Evolutionary conservation across 2,113 vertebrate genomes (phyloP).

Genomic region (Amazona guildingii): DNA sequence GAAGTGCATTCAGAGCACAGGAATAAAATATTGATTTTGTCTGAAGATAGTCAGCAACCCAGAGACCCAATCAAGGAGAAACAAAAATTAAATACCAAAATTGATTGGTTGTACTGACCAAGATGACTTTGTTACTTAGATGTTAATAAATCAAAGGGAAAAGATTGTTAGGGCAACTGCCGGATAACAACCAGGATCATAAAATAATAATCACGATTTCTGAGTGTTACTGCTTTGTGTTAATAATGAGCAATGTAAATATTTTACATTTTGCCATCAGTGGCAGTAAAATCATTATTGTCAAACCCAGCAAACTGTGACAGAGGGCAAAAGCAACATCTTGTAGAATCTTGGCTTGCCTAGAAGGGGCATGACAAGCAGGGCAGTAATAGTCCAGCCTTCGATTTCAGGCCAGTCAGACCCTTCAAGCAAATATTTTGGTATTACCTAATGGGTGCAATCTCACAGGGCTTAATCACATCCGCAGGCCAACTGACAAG

Average conservation of each 20-base stretch:
- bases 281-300: not conserved
- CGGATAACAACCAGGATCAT: conserved; percentile 45
- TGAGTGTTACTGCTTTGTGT: conserved; percentile 32
- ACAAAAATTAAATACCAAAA: conserved; percentile 89
- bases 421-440: not conserved
- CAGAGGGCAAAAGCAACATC: not conserved
- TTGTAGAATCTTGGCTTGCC: not conserved
- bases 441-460: not conserved
- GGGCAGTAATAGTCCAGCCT: not conserved
- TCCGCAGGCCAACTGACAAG: not conserved
- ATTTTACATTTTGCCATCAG: conserved; percentile 1
- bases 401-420: not conserved
- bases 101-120: conserved; percentile 86
- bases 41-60: conserved; percentile 76
- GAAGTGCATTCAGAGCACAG: conserved; percentile 76
- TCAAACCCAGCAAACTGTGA: not conserved
- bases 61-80: conserved; percentile 82
- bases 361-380: not conserved
- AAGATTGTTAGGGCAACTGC: conserved; percentile 63
- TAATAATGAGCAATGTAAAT: conserved; percentile 28
- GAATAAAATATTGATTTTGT: conserved; percentile 84
- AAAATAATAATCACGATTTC: conserved; percentile 62
- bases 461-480: not conserved
- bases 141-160: conserved; percentile 82
- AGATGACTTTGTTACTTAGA: conserved; percentile 79